A percentile compares a stretch with the other conserved stretches of the same genome.
Evolutionary conservation across 1,140 invertebrate genomes (phyloP).

Genomic region (Yoshiicerus persimilis): DNA sequence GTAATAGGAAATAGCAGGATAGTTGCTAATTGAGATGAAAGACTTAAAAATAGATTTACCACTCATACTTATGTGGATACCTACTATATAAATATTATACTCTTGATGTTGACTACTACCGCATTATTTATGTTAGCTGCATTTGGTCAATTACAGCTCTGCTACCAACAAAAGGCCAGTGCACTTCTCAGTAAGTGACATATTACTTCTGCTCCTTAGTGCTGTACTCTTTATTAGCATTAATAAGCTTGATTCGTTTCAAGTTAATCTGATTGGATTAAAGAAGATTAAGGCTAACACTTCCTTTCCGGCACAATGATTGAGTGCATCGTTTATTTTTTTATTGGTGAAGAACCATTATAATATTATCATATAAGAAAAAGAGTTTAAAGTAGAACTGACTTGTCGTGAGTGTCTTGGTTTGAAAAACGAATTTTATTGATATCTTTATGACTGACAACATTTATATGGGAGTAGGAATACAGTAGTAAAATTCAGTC

Average conservation of each 20-base stretch:
- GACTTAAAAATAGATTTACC: not conserved
- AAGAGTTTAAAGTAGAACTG: no score
- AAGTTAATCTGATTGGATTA: not conserved
- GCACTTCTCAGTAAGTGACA: not conserved
- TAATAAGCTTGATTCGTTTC: not conserved
- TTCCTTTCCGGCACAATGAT: not conserved
- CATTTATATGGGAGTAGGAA: no score
- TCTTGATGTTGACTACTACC: not conserved
- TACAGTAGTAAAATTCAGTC: not conserved
- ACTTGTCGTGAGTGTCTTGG: not conserved
- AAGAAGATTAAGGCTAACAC: not conserved
- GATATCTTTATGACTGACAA: no score
- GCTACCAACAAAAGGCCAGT: not conserved
- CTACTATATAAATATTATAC: no score
- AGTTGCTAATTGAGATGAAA: not conserved
- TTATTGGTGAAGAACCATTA: not conserved
- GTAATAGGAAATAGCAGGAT: not conserved
- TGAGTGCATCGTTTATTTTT: not conserved
- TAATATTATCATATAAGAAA: not conserved
- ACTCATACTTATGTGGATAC: not conserved
- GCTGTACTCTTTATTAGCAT: not conserved
- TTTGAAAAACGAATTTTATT: no score
- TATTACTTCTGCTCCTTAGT: not conserved
- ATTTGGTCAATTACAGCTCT: not conserved
- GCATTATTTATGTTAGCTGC: not conserved